Evolutionary conservation across 1,140 invertebrate species (phyloP).

Genomic region (Temnothorax curvispinosus): DNA sequence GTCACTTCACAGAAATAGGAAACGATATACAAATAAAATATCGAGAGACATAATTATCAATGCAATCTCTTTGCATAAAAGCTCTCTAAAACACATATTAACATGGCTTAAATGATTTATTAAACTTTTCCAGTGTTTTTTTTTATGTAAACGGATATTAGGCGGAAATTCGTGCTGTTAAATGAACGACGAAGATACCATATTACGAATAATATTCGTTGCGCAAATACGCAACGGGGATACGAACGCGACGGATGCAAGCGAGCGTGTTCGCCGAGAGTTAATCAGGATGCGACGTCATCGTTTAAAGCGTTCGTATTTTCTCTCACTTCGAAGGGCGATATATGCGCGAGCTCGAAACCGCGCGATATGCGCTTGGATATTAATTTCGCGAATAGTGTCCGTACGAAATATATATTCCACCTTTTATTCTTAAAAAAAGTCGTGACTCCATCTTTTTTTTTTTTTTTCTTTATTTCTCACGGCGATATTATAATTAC

Average conservation of each 20-base stretch:
- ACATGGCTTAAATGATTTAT: neutral
- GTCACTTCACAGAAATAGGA: neutral
- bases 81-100: neutral
- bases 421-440: neutral
- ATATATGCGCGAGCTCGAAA: conserved; percentile 55
- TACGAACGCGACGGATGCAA: conserved; percentile 60
- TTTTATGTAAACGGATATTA: neutral
- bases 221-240: conserved; percentile 46
- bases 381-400: neutral
- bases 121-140: neutral
- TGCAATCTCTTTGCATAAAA: neutral
- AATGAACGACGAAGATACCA: conserved; percentile 16
- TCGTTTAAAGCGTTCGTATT: conserved; percentile 67
- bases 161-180: neutral
- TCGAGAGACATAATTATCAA: neutral
- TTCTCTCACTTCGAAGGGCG: conserved; percentile 67
- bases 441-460: neutral
- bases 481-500: neutral
- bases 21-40: neutral
- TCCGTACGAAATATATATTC: neutral
- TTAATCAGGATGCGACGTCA: conserved; percentile 76
- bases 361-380: neutral
- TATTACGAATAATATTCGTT: conserved; percentile 47
- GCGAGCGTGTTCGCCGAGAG: conserved; percentile 41
- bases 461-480: neutral